These are phyloP conservation scores for Toxotes chatareus DNA, from an alignment of 2,113 vertebrate genomes.

Conservation along the genomic window DNA sequence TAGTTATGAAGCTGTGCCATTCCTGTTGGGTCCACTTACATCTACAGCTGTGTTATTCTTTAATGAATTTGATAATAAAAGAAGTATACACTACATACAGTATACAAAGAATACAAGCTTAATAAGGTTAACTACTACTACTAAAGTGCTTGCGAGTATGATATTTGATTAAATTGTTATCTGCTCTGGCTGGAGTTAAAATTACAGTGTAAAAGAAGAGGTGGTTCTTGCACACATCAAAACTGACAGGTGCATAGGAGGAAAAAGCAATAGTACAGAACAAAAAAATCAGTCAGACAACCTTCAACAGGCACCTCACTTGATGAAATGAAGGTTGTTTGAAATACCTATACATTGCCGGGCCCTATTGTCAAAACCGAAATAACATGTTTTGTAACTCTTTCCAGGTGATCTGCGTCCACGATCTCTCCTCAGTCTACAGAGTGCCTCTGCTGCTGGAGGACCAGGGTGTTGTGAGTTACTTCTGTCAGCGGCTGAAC, in stretches of 20 bases:
- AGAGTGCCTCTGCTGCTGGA: slow-evolving; percentile 93
- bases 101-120: neutral
- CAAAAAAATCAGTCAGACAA: no score
- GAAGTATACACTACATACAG: neutral
- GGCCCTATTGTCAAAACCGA: neutral
- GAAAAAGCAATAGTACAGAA: no score
- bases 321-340: neutral
- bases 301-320: no score
- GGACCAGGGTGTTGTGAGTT: slow-evolving; percentile 93
- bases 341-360: neutral
- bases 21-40: neutral
- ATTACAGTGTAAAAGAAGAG: neutral
- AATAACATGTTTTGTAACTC: neutral
- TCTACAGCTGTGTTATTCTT: neutral
- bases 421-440: slow-evolving; percentile 94
- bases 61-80: neutral
- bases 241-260: neutral
- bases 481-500: slow-evolving; percentile 90
- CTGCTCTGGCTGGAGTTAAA: neutral
- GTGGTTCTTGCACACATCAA: no score
- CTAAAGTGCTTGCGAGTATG: neutral
- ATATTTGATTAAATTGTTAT: neutral
- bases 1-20: neutral
- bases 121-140: neutral
- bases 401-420: slow-evolving; percentile 94